Base-by-base conservation (phyloP, 2,888 invertebrate genomes). In the Hesperia comma region DNA sequence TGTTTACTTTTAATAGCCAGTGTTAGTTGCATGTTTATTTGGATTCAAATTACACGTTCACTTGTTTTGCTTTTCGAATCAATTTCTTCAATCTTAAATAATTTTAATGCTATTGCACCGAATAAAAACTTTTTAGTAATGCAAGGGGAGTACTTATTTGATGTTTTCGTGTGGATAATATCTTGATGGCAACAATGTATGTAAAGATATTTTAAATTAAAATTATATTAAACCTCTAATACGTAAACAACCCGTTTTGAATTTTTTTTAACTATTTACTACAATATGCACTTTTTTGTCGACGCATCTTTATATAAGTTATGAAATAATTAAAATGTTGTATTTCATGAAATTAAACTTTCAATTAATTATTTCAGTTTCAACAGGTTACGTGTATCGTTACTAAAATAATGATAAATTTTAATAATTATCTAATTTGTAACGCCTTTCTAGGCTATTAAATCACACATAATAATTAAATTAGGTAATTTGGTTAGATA, bases 1-100 rank as follows among this genome's bases (percentile, higher is more conserved):
- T 77, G 73, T 77, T 76, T 76, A 71, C 72, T 75, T 75, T 75
- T 75, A 75, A 75, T 75, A 74, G 72, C 70, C 68, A 67, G 69
- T 70, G 70, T 70, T 62, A 68, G 61, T 68, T 66, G 61, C 62
- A 61, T 55, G 71, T 68, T 68, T 67, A 63, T 68, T 69, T 67
- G 62, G 33, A 55, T 67, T 61, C 54, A 46, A 37, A 41, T 60
- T 17, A 26, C 33, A 58, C 21, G 10, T 37, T 56, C 15, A 57
- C 17, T 51, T 64, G 46, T 14, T 61, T 55, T 15, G 21, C 40
- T 61, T 61, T 19, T 49, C n/a, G 10, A 49, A 19, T 49, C 17
- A 17, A 10, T 37, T 40, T 61, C 37, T 53, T 19, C 17, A 10
- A 49, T 43, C 21, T 43, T 41, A 57, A 41, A 49, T 19, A 26